Percentiles rank a stretch among this genome's conserved stretches.
Conservation (phyloP, 2,888 invertebrate genomes). For the Euplagia quadripunctaria region DNA sequence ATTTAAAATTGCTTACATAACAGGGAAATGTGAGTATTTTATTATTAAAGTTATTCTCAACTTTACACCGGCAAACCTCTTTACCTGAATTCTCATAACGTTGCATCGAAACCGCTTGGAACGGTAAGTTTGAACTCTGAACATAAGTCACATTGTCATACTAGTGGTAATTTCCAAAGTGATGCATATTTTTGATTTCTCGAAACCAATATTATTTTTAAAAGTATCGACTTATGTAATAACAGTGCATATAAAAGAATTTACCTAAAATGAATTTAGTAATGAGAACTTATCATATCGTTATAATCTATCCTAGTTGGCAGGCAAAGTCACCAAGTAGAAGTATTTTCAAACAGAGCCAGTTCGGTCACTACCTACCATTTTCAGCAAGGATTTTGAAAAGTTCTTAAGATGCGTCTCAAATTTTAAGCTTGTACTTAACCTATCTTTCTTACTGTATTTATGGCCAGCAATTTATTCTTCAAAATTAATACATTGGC, state of each 20-base stretch:
- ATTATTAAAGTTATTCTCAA: neutral
- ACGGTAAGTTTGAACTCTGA: constrained; percentile 1
- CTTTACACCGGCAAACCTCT: neutral
- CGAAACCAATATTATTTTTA: neutral
- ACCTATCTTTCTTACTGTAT: too few species aligned
- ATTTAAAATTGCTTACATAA: neutral
- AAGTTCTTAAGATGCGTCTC: too few species aligned
- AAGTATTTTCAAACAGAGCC: too few species aligned
- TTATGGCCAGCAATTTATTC: too few species aligned
- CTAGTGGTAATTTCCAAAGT: neutral
- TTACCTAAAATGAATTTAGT: too few species aligned
- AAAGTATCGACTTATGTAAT: neutral
- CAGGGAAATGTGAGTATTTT: neutral
- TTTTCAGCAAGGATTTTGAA: too few species aligned
- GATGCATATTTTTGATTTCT: neutral
- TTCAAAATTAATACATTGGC: too few species aligned
- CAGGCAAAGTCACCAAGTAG: too few species aligned
- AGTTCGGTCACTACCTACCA: too few species aligned
- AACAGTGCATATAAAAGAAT: neutral
- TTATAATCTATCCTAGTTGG: too few species aligned
- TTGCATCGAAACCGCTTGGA: constrained; percentile 5
- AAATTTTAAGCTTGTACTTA: too few species aligned
- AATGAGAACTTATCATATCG: too few species aligned
- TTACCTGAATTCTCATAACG: constrained; percentile 3
- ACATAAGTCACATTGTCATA: constrained; percentile 12